These are phyloP conservation scores for Hipposideros larvatus DNA, from an alignment of 2,797 vertebrate species.

Conservation along the genomic window DNA sequence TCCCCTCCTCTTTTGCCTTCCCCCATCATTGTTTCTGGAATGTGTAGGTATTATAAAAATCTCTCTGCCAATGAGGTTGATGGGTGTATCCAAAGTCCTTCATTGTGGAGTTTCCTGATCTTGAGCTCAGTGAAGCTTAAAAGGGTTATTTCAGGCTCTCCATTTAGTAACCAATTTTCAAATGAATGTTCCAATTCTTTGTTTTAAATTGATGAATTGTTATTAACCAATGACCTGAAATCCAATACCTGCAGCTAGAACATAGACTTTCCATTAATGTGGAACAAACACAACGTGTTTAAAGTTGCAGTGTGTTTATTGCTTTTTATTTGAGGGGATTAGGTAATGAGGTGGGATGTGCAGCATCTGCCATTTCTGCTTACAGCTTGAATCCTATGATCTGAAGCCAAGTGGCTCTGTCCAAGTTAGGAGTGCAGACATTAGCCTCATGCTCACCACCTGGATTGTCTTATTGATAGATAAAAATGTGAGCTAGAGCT, in stretches of 20 bases:
- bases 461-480: neutral
- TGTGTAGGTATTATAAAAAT: constrained; percentile 25
- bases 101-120: constrained; percentile 66
- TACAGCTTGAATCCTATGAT: neutral
- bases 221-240: constrained; percentile 74
- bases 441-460: neutral
- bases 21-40: constrained; percentile 51
- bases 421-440: neutral
- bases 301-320: constrained; percentile 71
- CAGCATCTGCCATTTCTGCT: constrained; percentile 53
- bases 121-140: constrained; percentile 64
- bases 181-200: constrained; percentile 73
- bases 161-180: constrained; percentile 58
- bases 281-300: constrained; percentile 45
- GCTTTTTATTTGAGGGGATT: constrained; percentile 59
- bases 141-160: constrained; percentile 68
- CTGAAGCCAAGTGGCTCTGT: neutral
- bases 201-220: constrained; percentile 71
- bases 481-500: neutral
- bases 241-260: constrained; percentile 57
- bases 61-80: constrained; percentile 62
- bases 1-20: neutral
- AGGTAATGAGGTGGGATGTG: neutral
- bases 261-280: constrained; percentile 64
- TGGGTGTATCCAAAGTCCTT: constrained; percentile 51